Evolutionary conservation across 2,888 invertebrate species (phyloP), one percentile per base, ranked within the genome.

Genomic region (Drosophila seclusa): DNA sequence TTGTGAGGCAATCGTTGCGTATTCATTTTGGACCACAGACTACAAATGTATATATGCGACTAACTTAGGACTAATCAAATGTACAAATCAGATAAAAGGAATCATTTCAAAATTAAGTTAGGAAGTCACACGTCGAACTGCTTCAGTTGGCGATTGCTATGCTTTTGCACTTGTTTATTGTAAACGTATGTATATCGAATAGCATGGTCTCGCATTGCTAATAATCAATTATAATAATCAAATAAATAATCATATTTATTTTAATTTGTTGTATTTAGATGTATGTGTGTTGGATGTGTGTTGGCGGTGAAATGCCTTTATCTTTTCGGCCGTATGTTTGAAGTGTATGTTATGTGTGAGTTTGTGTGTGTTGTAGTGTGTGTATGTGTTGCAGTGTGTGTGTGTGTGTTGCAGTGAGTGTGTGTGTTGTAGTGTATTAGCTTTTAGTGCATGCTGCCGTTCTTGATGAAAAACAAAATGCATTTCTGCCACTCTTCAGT

Each of bases 21-120:
- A 34, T 62, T 62, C 55, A 11, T n/a, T 69, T 74, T 82, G 75
- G 68, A 76, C 80, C 73, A 72, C 73, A 80, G 80, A 71, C 69
- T 66, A 54, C 68, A 66, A 61, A n/a, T 36, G 8, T 54, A 24
- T 42, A 24, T 21, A 53, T 53, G 52, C 59, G 36, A 36, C 57
- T 58, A 79, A 80, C 77, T 87, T 80, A 78, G 21, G 65, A 68
- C 65, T 83, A 73, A 70, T 62, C 73, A 87, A 77, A 60, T 68
- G 50, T 53, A n/a, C n/a, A 80, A 67, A 69, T 55, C 38, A 55
- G 16, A 34, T 4, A 34, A 29, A n/a, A 32, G 8, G 2, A 27
- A 31, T 21, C 4, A 27, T 18, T 8, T 36, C 4, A 40, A 50
- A 49, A n/a, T 40, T 29, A 57, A 16, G 40, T 8, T 32, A 45